Base-by-base conservation (phyloP, 1,140 invertebrate genomes). In the Microplitis mediator region DNA sequence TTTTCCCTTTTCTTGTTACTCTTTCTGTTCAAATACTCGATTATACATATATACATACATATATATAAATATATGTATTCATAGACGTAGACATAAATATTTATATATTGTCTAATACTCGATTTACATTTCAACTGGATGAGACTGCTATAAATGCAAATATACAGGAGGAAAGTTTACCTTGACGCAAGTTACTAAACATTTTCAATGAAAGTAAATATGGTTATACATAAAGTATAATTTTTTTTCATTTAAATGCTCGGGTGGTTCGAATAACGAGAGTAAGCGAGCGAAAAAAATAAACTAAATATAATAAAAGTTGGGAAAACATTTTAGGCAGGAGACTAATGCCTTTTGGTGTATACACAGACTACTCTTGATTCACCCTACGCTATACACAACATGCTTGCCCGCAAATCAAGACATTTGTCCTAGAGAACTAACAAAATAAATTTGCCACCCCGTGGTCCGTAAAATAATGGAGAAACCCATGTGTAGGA, bases 341-440 rank as follows among this genome's bases (percentile, higher is more conserved):
- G 73, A 77, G 69, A 71, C 76, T 82, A 81, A 82, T 79, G 80
- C 82, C 79, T 84, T 83, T 83, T 11, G 6, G 39, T 45, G 23
- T 23, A 23, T 23, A 23, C 23, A 84, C 76, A 74, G 71, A 69
- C 75, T 77, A 76, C 58, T 79, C 78, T 80, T 80, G 78, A 83
- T 81, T 82, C 74, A 68, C 11, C 39, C 35, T 63, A 70, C 2
- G 23, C 69, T 52, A 45, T 62, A 62, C 74, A 56, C 67, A 11
- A 6, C 39, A 11, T 11, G 6, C 39, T 6, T 50, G 63, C 61
- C 77, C 73, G 77, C 79, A 79, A 85, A 85, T 86, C 84, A 83
- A 82, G 82, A 77, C 82, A 80, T 84, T 84, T 82, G 82, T 84
- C 78, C 78, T 76, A 69, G 69, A 64, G 76, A 67, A 76, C 74